phyloP scores from a whole-genome alignment of 2,888 invertebrate species.

The Priocnemis perturbator region DNA sequence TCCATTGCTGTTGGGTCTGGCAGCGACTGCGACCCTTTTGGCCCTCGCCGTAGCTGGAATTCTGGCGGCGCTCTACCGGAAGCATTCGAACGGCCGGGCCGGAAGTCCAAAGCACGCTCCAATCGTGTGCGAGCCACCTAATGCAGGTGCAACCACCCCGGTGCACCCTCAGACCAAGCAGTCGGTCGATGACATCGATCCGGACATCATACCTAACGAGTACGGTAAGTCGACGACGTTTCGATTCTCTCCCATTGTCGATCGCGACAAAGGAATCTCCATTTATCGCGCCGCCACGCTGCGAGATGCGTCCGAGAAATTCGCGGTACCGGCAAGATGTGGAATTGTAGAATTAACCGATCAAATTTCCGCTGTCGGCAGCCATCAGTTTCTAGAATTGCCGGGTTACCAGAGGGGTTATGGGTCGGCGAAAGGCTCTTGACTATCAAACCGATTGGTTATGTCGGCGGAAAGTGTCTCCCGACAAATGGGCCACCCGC shows the following conservation, averaged over 20 bases:
- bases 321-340: no score
- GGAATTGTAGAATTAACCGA: no score
- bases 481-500: not conserved
- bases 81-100: constrained; percentile 66
- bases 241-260: constrained; percentile 26
- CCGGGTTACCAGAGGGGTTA: no score
- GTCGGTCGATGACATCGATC: constrained; percentile 84
- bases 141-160: constrained; percentile 73
- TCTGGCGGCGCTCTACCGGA: constrained; percentile 83
- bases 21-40: constrained; percentile 85
- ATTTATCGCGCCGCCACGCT: no score
- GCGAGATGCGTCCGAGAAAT: no score
- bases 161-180: constrained; percentile 77
- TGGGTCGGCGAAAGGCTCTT: no score
- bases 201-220: constrained; percentile 91
- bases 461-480: no score
- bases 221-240: constrained; percentile 81
- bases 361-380: no score
- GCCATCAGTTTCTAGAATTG: no score
- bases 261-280: no score
- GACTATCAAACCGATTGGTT: no score
- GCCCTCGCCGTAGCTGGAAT: constrained; percentile 87
- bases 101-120: constrained; percentile 72
- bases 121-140: constrained; percentile 70
- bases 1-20: constrained; percentile 85